Evolutionary conservation across 2,888 invertebrate genomes (phyloP).

Genomic region (Spisula solida): DNA sequence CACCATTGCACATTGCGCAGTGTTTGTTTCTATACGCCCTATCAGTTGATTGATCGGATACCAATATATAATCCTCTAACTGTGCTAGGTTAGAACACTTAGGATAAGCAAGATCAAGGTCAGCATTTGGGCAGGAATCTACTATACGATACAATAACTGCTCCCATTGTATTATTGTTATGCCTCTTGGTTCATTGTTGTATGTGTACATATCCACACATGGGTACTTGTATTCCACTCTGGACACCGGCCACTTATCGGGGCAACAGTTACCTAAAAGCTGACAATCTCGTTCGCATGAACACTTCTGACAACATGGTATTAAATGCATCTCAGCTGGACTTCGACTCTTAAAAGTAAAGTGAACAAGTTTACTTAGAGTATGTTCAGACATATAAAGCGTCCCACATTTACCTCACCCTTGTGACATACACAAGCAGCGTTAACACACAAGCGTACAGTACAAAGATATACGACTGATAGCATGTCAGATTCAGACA

Average conservation of each 20-base stretch:
- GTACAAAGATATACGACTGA: too few relatives aligned
- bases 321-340: not conserved
- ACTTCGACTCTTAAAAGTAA: not conserved
- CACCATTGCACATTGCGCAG: constrained; percentile 1
- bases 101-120: not conserved
- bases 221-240: not conserved
- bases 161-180: not conserved
- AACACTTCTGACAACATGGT: constrained; percentile 27
- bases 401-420: too few relatives aligned
- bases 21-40: not conserved
- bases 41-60: not conserved
- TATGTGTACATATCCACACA: not conserved
- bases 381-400: too few relatives aligned
- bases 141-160: not conserved
- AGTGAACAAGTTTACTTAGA: not conserved
- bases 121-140: not conserved
- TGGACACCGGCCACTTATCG: not conserved
- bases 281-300: not conserved
- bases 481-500: too few relatives aligned
- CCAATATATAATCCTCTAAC: not conserved
- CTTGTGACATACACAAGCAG: too few relatives aligned
- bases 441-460: too few relatives aligned
- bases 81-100: not conserved
- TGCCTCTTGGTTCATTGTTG: not conserved
- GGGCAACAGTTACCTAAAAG: constrained; percentile 5